Evolutionary conservation across 2,888 invertebrate species (phyloP).

Genomic region (Parascotia fuliginaria): DNA sequence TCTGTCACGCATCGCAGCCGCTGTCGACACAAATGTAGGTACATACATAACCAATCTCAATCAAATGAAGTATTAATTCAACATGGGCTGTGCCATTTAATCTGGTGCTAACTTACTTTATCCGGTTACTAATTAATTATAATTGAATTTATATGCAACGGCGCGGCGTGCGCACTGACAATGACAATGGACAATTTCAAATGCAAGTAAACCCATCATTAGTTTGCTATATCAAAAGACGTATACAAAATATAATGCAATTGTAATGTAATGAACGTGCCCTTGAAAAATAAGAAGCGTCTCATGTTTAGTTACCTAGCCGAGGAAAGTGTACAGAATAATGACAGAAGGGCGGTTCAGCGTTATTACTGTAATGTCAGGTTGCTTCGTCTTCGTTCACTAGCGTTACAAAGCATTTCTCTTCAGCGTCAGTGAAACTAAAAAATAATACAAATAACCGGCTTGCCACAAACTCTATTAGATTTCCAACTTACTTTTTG

Average conservation of each 20-base stretch:
- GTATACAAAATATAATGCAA: conserved; percentile 50
- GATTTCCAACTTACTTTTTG: conserved; percentile 83
- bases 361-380: conserved; percentile 82
- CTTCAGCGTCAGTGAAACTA: conserved; percentile 69
- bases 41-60: conserved; percentile 50
- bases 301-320: conserved; percentile 68
- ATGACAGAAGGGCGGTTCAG: conserved; percentile 80
- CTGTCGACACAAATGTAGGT: conserved; percentile 38
- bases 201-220: conserved; percentile 23
- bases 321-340: conserved; percentile 77
- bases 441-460: conserved; percentile 81
- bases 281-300: conserved; percentile 64
- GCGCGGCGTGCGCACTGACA: conserved; percentile 21
- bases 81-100: conserved; percentile 48
- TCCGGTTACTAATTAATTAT: conserved; percentile 46
- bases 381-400: conserved; percentile 77
- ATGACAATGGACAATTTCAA: conserved; percentile 16
- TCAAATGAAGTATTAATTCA: conserved; percentile 50
- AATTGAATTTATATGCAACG: conserved; percentile 35
- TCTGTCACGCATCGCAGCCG: conserved; percentile 52
- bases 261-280: conserved; percentile 64
- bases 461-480: conserved; percentile 83
- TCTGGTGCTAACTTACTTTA: conserved; percentile 40
- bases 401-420: conserved; percentile 80
- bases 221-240: conserved; percentile 27